Percentiles rank a stretch among this genome's conserved stretches.
phyloP scores from a whole-genome alignment of 2,113 vertebrate species.

The Hydrochoerus hydrochaeris region DNA sequence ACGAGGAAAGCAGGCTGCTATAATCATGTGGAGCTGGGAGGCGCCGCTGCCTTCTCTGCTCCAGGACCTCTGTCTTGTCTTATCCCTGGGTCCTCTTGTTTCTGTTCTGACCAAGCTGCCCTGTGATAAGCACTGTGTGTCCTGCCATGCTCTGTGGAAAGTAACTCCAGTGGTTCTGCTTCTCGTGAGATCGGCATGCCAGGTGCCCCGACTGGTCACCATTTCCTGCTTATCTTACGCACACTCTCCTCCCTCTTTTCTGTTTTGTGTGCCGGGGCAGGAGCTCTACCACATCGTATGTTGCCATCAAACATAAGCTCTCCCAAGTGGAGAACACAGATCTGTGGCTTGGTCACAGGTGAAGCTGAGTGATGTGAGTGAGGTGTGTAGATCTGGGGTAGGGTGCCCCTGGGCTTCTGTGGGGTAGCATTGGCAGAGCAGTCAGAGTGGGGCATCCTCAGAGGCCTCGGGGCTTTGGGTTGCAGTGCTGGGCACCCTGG shows the following conservation, averaged over 20 bases:
- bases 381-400: background rate
- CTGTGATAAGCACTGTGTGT: background rate
- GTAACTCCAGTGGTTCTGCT: background rate
- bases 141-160: rapidly evolving
- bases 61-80: background rate
- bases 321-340: no score
- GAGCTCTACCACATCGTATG: background rate
- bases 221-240: background rate
- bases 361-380: background rate
- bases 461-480: background rate
- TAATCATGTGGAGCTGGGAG: background rate
- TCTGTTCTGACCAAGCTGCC: background rate
- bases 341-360: background rate
- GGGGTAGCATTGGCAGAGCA: background rate
- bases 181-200: background rate
- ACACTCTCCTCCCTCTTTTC: background rate
- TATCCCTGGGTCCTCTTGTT: background rate
- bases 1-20: background rate
- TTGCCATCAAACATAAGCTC: background rate
- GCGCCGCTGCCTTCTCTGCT: background rate
- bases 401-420: background rate
- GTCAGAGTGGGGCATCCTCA: background rate
- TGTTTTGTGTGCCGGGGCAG: background rate
- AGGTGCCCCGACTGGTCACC: background rate
- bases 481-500: background rate